A percentile compares a stretch with the other conserved stretches of the same genome.
These are phyloP conservation scores for Saccostrea cuccullata DNA, from an alignment of 1,140 invertebrate species.

Conservation along the genomic window DNA sequence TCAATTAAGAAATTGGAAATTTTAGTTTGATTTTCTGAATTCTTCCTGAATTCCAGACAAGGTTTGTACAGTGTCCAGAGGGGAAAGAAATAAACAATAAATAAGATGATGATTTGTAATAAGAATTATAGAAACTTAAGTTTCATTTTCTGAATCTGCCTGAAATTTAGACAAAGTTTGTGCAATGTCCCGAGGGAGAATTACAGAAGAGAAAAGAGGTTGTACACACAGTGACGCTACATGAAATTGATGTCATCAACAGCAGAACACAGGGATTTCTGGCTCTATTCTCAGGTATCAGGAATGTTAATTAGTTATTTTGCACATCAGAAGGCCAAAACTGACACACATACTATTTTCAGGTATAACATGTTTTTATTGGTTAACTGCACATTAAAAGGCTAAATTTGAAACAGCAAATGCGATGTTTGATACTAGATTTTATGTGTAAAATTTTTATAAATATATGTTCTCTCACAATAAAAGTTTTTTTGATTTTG, in stretches of 20 bases:
- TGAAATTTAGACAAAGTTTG: conserved; percentile 86
- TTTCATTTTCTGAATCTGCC: background rate
- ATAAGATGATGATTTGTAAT: too few species aligned
- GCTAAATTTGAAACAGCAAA: too few species aligned
- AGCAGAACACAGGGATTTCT: conserved; percentile 97
- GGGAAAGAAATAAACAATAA: too few species aligned
- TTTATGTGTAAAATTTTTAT: too few species aligned
- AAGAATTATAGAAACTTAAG: too few species aligned
- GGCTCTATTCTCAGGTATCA: conserved; percentile 94
- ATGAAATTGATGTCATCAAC: conserved; percentile 99
- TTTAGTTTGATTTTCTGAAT: background rate
- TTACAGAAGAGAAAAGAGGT: conserved; percentile 99
- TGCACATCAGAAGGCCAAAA: background rate
- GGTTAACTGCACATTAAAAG: background rate
- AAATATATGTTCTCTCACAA: too few species aligned
- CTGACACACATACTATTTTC: too few species aligned
- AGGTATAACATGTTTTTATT: too few species aligned
- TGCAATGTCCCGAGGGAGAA: conserved; percentile 99
- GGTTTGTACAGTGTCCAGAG: conserved; percentile 99
- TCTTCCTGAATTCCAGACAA: conserved; percentile 78
- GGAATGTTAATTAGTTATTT: background rate
- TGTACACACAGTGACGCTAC: conserved; percentile 98
- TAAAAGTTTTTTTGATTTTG: too few species aligned
- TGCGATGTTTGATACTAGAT: too few species aligned
- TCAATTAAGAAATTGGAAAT: too few species aligned